These are phyloP conservation scores for Okamejei kenojei DNA, from an alignment of 2,797 vertebrate genomes.

Conservation along the genomic window DNA sequence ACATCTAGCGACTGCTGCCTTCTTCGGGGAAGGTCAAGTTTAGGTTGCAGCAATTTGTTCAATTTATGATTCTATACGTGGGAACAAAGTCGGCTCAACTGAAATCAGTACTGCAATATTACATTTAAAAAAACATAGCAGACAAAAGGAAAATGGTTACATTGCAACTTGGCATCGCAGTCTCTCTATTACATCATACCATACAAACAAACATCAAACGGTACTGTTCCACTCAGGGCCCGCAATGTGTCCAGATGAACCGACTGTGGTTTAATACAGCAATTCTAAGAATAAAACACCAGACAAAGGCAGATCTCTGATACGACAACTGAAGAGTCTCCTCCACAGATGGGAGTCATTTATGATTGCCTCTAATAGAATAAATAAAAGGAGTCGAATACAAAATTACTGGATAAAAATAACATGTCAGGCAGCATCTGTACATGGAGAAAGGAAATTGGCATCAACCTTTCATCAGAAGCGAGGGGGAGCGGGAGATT, in stretches of 20 bases:
- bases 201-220: constrained; percentile 2
- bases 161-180: not conserved
- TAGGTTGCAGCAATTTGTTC: not conserved
- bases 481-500: not conserved
- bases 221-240: not conserved
- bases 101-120: not conserved
- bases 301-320: not conserved
- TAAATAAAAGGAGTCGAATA: not conserved
- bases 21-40: not conserved
- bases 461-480: not conserved
- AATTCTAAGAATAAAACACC: not conserved
- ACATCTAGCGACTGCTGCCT: too few species aligned
- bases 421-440: not conserved
- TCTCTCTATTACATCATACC: not conserved
- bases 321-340: not conserved
- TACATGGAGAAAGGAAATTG: not conserved
- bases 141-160: not conserved
- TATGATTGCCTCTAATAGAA: not conserved
- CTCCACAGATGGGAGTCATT: constrained; percentile 17
- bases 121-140: not conserved
- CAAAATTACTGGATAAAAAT: not conserved
- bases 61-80: not conserved
- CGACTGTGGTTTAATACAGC: not conserved
- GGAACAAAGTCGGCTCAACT: not conserved
- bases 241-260: constrained; percentile 8